These are phyloP conservation scores for Acyrthosiphon pisum DNA, from an alignment of 1,140 invertebrate species.

Conservation along the genomic window DNA sequence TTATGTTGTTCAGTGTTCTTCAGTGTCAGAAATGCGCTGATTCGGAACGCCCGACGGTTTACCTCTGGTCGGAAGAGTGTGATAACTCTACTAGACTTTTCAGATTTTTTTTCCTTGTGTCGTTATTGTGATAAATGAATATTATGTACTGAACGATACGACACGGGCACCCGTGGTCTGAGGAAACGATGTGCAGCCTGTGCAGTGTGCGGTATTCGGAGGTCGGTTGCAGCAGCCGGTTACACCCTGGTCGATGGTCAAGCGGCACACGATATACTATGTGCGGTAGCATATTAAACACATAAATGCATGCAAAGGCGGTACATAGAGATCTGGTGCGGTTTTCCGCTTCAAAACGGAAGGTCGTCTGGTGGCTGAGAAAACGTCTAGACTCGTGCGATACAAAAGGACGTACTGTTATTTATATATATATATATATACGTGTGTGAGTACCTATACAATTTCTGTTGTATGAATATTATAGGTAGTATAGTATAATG, in stretches of 20 bases:
- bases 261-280: background rate
- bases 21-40: too few relatives aligned
- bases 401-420: background rate
- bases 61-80: too few relatives aligned
- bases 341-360: background rate
- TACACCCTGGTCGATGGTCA: background rate
- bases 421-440: background rate
- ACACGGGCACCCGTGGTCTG: background rate
- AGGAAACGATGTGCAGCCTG: background rate
- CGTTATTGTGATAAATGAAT: too few relatives aligned
- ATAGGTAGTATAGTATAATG: too few relatives aligned
- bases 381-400: background rate
- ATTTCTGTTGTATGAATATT: background rate
- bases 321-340: background rate
- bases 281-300: background rate
- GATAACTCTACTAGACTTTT: too few relatives aligned
- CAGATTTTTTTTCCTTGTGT: too few relatives aligned
- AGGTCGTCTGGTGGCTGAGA: background rate
- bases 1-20: too few relatives aligned
- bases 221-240: background rate
- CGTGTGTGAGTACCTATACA: background rate
- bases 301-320: background rate
- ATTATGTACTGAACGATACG: background rate
- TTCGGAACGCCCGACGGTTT: too few relatives aligned
- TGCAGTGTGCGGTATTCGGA: background rate